These are phyloP conservation scores for Monodelphis domestica DNA, from an alignment of 2,797 vertebrate genomes.

Conservation along the genomic window DNA sequence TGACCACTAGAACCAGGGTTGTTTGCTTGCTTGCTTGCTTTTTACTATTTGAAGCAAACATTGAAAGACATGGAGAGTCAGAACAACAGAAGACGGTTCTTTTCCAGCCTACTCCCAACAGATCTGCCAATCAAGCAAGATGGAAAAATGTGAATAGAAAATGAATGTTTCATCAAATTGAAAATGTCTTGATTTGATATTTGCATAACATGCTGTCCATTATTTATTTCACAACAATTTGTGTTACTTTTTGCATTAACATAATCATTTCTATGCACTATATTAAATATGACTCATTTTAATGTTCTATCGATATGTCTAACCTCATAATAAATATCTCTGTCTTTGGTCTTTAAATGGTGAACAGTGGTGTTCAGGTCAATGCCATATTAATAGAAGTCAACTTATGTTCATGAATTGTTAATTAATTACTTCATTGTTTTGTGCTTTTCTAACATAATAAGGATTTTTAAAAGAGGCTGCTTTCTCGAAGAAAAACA, in stretches of 20 bases:
- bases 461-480: constrained; percentile 69
- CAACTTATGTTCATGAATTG: constrained; percentile 83
- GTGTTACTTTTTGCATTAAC: constrained; percentile 68
- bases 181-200: constrained; percentile 40
- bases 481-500: constrained; percentile 48
- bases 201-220: neutral
- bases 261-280: constrained; percentile 70
- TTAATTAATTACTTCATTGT: constrained; percentile 83
- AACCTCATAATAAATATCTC: constrained; percentile 82
- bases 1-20: constrained; percentile 19
- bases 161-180: constrained; percentile 30
- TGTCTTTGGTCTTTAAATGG: constrained; percentile 79
- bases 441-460: constrained; percentile 71
- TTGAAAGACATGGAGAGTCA: constrained; percentile 1
- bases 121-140: neutral
- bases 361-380: constrained; percentile 76
- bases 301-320: constrained; percentile 79
- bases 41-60: neutral
- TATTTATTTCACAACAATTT: constrained; percentile 47
- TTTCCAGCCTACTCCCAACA: neutral
- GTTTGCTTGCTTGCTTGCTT: neutral
- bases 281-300: constrained; percentile 81
- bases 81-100: neutral
- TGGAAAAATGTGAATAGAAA: neutral
- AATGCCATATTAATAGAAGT: constrained; percentile 81